phyloP scores from a whole-genome alignment of 1,140 invertebrate genomes.

The Maconellicoccus hirsutus region DNA sequence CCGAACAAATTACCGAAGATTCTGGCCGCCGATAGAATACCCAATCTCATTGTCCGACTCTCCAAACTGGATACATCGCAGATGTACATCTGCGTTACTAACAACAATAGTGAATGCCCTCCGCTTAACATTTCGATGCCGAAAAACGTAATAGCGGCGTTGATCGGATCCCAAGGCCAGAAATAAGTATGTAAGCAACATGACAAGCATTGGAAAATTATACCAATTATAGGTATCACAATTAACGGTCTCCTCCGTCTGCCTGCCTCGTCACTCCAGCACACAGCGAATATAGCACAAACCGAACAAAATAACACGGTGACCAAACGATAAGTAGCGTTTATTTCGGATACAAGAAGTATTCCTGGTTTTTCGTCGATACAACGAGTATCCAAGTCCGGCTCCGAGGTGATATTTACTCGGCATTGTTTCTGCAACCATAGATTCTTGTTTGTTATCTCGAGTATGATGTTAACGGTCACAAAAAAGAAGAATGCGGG shows the following conservation, averaged over 20 bases:
- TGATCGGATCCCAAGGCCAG: too few species aligned
- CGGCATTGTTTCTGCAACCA: background rate
- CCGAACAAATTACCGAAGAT: background rate
- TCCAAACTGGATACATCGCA: background rate
- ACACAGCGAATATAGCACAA: too few species aligned
- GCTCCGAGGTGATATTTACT: background rate
- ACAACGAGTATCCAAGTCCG: background rate
- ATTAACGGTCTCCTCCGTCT: constrained; percentile 37
- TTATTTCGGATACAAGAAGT: too few species aligned
- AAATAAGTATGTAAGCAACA: too few species aligned
- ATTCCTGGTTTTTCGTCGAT: background rate
- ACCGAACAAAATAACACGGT: too few species aligned
- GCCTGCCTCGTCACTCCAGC: constrained; percentile 30
- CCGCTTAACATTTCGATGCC: too few species aligned
- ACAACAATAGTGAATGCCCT: too few species aligned
- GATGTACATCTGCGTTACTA: background rate
- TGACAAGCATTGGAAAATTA: constrained; percentile 13
- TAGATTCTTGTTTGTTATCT: too few species aligned
- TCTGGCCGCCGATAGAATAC: background rate
- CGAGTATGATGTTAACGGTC: background rate
- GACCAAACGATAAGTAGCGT: too few species aligned
- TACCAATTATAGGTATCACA: constrained; percentile 33
- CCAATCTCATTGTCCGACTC: background rate
- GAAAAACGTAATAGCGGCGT: too few species aligned
- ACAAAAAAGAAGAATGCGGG: too few species aligned